Conservation (phyloP, 1,140 invertebrate genomes). For the Penaeus japonicus region DNA sequence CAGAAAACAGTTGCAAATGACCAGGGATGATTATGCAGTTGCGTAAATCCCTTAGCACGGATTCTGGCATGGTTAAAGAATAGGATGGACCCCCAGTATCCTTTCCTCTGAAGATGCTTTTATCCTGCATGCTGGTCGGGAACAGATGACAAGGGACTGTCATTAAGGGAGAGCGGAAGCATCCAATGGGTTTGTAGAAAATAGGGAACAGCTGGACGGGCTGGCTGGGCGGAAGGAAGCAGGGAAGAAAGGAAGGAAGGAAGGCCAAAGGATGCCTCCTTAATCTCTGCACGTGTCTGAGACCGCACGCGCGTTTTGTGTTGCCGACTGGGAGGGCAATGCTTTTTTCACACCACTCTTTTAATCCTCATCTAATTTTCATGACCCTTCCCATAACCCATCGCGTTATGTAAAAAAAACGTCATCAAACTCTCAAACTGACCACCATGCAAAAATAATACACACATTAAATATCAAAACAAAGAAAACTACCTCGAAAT, state of each 20-base stretch:
- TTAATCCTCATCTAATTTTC: background rate
- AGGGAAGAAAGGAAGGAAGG: background rate
- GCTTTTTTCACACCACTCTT: background rate
- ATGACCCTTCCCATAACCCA: background rate
- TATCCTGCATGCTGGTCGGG: background rate
- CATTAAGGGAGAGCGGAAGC: conserved; percentile 18
- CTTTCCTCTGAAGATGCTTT: too few relatives aligned
- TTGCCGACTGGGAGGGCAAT: conserved; percentile 17
- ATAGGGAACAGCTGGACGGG: conserved; percentile 23
- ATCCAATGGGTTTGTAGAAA: background rate
- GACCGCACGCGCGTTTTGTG: conserved; percentile 41
- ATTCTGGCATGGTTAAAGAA: too few relatives aligned
- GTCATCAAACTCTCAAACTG: too few relatives aligned
- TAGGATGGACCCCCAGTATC: too few relatives aligned
- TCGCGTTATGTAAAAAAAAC: too few relatives aligned
- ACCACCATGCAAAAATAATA: too few relatives aligned
- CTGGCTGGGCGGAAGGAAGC: conserved; percentile 1
- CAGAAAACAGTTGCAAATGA: too few relatives aligned
- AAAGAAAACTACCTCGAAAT: too few relatives aligned
- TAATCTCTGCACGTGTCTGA: conserved; percentile 46
- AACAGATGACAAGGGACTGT: conserved; percentile 8
- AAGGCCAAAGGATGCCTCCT: conserved; percentile 26
- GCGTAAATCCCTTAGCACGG: too few relatives aligned
- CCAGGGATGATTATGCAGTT: too few relatives aligned
- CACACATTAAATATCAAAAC: too few relatives aligned